Evolutionary conservation across 2,113 vertebrate genomes (phyloP).

Genomic region (Megaceryle maxima): DNA sequence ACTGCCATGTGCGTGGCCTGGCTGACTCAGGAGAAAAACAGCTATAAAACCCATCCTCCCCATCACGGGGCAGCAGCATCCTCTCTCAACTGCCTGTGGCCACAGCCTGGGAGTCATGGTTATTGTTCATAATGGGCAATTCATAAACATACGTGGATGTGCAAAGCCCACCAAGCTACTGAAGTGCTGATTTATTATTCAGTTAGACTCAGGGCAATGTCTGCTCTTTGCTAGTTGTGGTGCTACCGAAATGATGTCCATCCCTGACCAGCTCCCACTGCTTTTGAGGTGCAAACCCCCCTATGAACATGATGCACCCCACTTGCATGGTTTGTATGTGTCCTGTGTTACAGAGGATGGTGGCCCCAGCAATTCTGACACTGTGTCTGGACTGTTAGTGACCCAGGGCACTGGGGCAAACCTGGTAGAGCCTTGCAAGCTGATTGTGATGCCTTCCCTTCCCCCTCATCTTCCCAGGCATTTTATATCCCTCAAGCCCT

Average conservation of each 20-base stretch:
- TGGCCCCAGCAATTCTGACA: not conserved
- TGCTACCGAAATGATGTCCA: not conserved
- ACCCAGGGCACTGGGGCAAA: not conserved
- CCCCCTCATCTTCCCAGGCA: not conserved
- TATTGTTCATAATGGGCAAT: not conserved
- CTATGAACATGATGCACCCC: not conserved
- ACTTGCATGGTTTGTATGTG: not conserved
- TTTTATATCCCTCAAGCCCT: not conserved
- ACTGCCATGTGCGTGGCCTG: not conserved
- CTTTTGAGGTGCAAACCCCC: not conserved
- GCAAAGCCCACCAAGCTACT: not conserved
- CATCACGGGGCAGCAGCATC: not conserved
- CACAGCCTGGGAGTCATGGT: not conserved
- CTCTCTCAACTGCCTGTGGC: too few species aligned
- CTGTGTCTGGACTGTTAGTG: not conserved
- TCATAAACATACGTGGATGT: fast-evolving
- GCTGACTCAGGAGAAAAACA: not conserved
- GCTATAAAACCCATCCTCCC: not conserved
- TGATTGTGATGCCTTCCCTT: not conserved
- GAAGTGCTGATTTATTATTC: not conserved
- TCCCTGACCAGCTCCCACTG: not conserved
- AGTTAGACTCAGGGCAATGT: not conserved
- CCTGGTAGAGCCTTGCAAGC: not conserved
- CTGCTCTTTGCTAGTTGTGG: not conserved
- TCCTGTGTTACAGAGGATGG: not conserved